Evolutionary conservation across 1,140 invertebrate genomes (phyloP), one percentile per base, ranked within the genome.

Genomic region (Pemphigus obesinymphae): DNA sequence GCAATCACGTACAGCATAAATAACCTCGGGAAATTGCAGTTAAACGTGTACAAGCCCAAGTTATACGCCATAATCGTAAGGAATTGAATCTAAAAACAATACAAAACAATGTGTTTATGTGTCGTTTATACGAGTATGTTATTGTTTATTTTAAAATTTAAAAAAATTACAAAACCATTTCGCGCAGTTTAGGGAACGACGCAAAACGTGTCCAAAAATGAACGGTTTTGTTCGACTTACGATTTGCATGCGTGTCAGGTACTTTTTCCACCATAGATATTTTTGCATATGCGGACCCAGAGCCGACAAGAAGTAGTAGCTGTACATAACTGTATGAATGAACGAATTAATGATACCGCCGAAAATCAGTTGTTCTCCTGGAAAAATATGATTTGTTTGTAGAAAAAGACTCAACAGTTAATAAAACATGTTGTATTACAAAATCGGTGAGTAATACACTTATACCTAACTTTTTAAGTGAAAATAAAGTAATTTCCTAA

Each of bases 201-300:
- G n/a, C n/a, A n/a, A n/a, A n/a, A n/a, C n/a, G n/a, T n/a, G n/a
- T n/a, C n/a, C n/a, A n/a, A n/a, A n/a, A n/a, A n/a, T n/a, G n/a
- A n/a, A n/a, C n/a, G n/a, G n/a, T n/a, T 26, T 45, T 55, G n/a
- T 11, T 45, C 13, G 13, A 84, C 86, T 88, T 88, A 91, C 92
- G 88, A 94, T 86, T 86, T 94, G 93, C 61, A 93, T 89, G 84
- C 88, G 88, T 0, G 93, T 94, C 86, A 94, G 90, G 86, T 94
- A 93, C 85, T 91, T 93, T 85, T 94, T 94, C 92, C 93, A 95
- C 92, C 92, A 94, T 3, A 94, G 85, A 83, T 91, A 93, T 84
- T 92, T 92, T 84, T 89, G 90, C 83, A 91, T 91, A 45, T 89
- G 85, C 3, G 92, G 92, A 23, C 92, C 92, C 72, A 94, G 85